Conservation (phyloP, 2,888 invertebrate genomes). For the Eupithecia centaureata region DNA sequence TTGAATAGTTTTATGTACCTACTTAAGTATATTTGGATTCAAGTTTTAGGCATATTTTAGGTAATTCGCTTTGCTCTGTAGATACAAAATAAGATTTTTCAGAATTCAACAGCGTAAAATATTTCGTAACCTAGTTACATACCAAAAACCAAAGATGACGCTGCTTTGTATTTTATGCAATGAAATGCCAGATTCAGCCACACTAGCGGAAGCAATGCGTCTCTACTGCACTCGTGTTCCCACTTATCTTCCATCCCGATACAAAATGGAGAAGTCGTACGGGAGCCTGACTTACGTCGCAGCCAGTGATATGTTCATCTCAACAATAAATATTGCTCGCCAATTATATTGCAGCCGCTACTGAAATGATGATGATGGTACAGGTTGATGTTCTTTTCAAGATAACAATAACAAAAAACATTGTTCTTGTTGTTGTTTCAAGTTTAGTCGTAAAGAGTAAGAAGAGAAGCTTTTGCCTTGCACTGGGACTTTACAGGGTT, state of each 20-base stretch:
- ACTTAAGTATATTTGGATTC: background rate
- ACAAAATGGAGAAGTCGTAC: slow-evolving; percentile 81
- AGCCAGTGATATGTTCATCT: slow-evolving; percentile 78
- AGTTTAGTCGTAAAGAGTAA: too few species aligned
- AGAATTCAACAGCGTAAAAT: background rate
- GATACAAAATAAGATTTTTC: background rate
- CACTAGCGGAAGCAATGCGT: slow-evolving; percentile 35
- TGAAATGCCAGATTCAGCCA: too few species aligned
- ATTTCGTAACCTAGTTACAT: too few species aligned
- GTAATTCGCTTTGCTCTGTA: too few species aligned
- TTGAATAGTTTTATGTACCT: background rate
- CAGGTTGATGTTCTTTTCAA: slow-evolving; percentile 18
- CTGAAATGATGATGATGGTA: slow-evolving; percentile 43
- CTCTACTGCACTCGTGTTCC: slow-evolving; percentile 53
- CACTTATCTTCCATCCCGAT: slow-evolving; percentile 78
- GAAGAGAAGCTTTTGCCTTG: too few species aligned
- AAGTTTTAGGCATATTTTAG: background rate
- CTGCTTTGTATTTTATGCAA: too few species aligned
- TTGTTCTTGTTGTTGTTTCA: background rate
- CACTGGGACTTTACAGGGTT: too few species aligned
- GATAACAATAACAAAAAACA: slow-evolving; percentile 1
- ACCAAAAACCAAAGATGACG: too few species aligned
- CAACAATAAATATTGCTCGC: slow-evolving; percentile 81
- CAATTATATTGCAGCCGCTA: slow-evolving; percentile 72
- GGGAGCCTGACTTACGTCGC: slow-evolving; percentile 81